A percentile compares a stretch with the other conserved stretches of the same genome.
These are phyloP conservation scores for Slavum lentiscoides DNA, from an alignment of 2,888 invertebrate genomes.

Conservation along the genomic window DNA sequence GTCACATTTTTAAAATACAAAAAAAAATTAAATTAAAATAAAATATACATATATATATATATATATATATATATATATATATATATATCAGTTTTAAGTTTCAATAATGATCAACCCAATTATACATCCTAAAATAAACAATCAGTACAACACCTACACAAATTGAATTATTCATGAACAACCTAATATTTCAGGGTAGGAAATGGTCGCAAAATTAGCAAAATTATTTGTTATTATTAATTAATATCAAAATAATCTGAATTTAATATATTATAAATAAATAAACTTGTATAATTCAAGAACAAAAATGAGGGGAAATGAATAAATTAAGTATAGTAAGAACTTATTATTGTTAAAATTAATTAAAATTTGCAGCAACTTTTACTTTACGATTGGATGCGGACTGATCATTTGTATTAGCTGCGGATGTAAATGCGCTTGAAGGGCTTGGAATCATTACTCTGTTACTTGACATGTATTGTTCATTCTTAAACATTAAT, in stretches of 20 bases:
- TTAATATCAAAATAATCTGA: neutral
- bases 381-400: constrained; percentile 39
- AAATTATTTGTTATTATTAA: neutral
- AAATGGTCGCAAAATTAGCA: neutral
- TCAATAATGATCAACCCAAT: neutral
- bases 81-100: neutral
- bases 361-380: constrained; percentile 40
- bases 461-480: constrained; percentile 38
- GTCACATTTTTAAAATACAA: neutral
- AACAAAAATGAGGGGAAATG: neutral
- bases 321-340: neutral
- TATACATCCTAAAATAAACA: neutral
- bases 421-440: constrained; percentile 45
- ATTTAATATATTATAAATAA: neutral
- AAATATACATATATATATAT: neutral
- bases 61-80: neutral
- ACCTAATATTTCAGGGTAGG: neutral
- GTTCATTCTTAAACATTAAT: constrained; percentile 47
- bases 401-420: constrained; percentile 33
- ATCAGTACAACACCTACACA: neutral
- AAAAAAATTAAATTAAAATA: neutral
- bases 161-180: neutral
- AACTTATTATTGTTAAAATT: constrained; percentile 25
- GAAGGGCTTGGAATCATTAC: constrained; percentile 50
- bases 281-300: neutral